Percentiles rank a stretch among this genome's conserved stretches.
Conservation (phyloP, 1,140 invertebrate species). For the Drosophila tsacasi region DNA sequence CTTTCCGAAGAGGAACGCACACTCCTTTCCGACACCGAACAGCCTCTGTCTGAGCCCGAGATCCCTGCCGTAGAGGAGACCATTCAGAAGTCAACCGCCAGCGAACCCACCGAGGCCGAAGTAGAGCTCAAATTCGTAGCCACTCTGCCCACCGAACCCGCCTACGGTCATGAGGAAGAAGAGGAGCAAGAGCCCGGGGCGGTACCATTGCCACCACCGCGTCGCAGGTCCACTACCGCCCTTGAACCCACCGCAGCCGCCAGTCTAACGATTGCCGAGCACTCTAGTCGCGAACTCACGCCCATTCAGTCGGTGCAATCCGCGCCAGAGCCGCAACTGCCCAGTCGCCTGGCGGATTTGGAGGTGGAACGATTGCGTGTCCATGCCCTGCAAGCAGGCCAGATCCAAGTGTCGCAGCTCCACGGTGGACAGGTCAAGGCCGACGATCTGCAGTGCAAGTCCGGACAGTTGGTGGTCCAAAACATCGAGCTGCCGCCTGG, state of each 20-base stretch:
- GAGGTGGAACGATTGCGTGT: conserved; percentile 92
- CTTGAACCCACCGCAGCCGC: conserved; percentile 48
- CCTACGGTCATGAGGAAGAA: conserved; percentile 26
- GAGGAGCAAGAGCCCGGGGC: conserved; percentile 26
- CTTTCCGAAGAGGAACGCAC: conserved; percentile 34
- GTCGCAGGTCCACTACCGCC: conserved; percentile 70
- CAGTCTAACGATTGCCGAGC: conserved; percentile 50
- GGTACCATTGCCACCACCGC: conserved; percentile 71
- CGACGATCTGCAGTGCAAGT: conserved; percentile 87
- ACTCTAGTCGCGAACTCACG: conserved; percentile 57
- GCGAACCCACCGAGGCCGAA: conserved; percentile 64
- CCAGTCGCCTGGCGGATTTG: conserved; percentile 87
- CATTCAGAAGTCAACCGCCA: conserved; percentile 33
- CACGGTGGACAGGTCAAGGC: conserved; percentile 88
- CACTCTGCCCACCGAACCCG: conserved; percentile 62
- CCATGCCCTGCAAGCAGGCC: conserved; percentile 90
- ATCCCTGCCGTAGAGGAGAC: conserved; percentile 15
- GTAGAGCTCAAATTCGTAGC: conserved; percentile 57
- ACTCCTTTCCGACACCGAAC: conserved; percentile 38
- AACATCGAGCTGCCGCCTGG: conserved; percentile 88
- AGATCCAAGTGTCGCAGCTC: conserved; percentile 92
- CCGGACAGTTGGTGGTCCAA: conserved; percentile 88
- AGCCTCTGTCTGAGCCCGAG: conserved; percentile 15
- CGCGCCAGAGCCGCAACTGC: conserved; percentile 42
- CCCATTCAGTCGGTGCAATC: conserved; percentile 56